A percentile compares a stretch with the other conserved stretches of the same genome.
phyloP scores from a whole-genome alignment of 2,113 vertebrate species.

The Poicephalus meyeri region DNA sequence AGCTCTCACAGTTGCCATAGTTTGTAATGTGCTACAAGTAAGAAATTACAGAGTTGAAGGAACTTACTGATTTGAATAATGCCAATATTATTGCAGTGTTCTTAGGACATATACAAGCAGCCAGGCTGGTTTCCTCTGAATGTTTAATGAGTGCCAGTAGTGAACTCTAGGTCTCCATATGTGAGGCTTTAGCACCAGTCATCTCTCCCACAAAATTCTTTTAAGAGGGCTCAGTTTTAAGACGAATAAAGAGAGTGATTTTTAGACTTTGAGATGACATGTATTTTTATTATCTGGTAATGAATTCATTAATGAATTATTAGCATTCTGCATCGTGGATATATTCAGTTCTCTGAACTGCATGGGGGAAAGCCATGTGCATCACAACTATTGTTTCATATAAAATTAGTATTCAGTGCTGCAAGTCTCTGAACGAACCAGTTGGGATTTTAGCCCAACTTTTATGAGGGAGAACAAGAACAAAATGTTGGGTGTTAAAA shows the following conservation, averaged over 20 bases:
- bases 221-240: background rate
- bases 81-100: background rate
- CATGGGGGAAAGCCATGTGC: background rate
- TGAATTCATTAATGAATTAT: background rate
- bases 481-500: slow-evolving; percentile 47
- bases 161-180: background rate
- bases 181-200: background rate
- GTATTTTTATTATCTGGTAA: background rate
- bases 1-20: background rate
- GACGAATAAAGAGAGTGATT: background rate
- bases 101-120: background rate
- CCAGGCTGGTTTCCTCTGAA: background rate
- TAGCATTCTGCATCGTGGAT: background rate
- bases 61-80: background rate
- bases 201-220: background rate
- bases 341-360: background rate
- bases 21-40: background rate
- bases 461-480: slow-evolving; percentile 10
- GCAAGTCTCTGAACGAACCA: background rate
- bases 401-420: slow-evolving; percentile 13
- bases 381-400: background rate
- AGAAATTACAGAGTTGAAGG: background rate
- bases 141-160: background rate
- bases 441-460: slow-evolving; percentile 39
- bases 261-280: background rate